These are phyloP conservation scores for Mesochorus sp. DNA, from an alignment of 2,888 invertebrate species.

Conservation along the genomic window DNA sequence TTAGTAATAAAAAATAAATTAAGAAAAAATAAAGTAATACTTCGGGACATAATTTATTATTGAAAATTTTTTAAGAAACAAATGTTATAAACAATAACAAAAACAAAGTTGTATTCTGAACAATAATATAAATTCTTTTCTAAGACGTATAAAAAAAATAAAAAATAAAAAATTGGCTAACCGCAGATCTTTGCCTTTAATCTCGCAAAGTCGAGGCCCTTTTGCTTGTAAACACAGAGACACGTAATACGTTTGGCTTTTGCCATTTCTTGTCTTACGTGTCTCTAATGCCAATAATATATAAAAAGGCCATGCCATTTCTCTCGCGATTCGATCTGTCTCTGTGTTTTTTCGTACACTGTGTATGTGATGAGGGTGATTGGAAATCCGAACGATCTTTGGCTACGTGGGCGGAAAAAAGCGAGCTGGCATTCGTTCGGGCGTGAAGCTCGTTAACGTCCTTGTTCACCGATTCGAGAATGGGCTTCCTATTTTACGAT, in stretches of 20 bases:
- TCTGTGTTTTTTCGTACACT: not conserved
- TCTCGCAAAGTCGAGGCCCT: no score
- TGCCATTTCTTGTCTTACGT: not conserved
- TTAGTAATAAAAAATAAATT: no score
- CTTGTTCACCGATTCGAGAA: conserved; percentile 31
- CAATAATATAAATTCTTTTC: no score
- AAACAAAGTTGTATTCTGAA: no score
- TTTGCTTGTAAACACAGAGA: no score
- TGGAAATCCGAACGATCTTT: conserved; percentile 54
- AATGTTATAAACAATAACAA: no score
- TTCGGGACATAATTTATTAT: no score
- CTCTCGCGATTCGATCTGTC: not conserved
- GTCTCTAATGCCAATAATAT: not conserved
- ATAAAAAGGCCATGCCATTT: not conserved
- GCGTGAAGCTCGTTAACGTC: conserved; percentile 61
- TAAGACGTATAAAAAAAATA: no score
- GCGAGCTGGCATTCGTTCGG: conserved; percentile 40
- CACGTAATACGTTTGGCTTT: not conserved
- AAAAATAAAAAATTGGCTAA: no score
- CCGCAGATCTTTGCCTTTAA: no score
- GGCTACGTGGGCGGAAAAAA: not conserved
- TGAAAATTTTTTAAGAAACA: no score
- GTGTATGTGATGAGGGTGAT: conserved; percentile 35
- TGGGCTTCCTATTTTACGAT: conserved; percentile 13
- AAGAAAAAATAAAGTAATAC: no score